These are phyloP conservation scores for Cataglyphis hispanica DNA, from an alignment of 1,140 invertebrate genomes.

Conservation along the genomic window DNA sequence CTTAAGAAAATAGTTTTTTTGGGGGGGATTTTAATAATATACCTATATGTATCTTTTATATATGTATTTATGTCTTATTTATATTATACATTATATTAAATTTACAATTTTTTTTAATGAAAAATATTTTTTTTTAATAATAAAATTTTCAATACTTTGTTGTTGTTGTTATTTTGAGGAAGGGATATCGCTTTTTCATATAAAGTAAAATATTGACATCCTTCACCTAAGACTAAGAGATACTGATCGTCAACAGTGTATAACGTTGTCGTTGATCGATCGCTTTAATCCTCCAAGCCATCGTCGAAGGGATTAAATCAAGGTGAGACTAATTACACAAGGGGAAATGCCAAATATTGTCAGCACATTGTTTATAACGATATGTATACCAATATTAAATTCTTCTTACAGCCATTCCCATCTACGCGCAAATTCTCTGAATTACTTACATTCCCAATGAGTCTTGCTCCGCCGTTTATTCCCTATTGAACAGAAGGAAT, in stretches of 20 bases:
- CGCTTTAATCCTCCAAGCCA: constrained; percentile 27
- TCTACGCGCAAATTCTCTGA: constrained; percentile 45
- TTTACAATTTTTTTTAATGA: no score
- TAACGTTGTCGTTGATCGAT: constrained; percentile 47
- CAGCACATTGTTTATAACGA: constrained; percentile 48
- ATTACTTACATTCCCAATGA: constrained; percentile 49
- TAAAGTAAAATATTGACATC: constrained; percentile 43
- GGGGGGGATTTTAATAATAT: not conserved
- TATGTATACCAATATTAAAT: constrained; percentile 70
- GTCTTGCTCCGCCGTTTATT: constrained; percentile 53
- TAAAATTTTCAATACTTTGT: constrained; percentile 5
- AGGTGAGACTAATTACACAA: constrained; percentile 47
- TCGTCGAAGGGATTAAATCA: constrained; percentile 51
- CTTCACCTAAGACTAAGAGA: constrained; percentile 31
- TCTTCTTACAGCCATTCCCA: constrained; percentile 64
- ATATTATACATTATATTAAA: no score
- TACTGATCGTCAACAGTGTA: constrained; percentile 38
- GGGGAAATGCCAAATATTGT: constrained; percentile 38
- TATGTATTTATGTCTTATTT: not conserved
- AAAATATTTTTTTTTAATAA: no score
- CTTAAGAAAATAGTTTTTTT: not conserved
- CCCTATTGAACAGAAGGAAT: constrained; percentile 29
- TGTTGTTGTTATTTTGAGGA: not conserved
- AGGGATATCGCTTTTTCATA: not conserved
- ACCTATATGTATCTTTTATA: not conserved